These are phyloP conservation scores for Frankliniella fusca DNA, from an alignment of 2,888 invertebrate species.

Conservation along the genomic window DNA sequence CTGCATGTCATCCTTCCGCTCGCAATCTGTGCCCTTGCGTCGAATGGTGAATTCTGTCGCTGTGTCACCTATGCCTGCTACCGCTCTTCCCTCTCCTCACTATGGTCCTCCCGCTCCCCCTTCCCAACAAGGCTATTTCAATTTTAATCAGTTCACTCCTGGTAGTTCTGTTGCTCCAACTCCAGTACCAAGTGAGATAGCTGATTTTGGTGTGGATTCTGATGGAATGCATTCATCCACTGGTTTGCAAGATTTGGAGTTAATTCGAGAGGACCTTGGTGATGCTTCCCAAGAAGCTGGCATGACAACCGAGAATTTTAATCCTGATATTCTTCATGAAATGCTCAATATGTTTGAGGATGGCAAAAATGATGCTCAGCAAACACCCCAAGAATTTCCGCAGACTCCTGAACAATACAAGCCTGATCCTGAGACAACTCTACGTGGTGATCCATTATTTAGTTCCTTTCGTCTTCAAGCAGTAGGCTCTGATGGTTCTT, in stretches of 20 bases:
- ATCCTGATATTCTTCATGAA: constrained; percentile 15
- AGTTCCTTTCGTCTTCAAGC: not conserved
- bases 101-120: not conserved
- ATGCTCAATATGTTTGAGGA: constrained; percentile 16
- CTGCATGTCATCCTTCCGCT: constrained; percentile 50
- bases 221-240: not conserved
- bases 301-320: not conserved
- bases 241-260: not conserved
- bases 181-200: constrained; percentile 67
- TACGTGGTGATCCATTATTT: not conserved
- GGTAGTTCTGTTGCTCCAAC: constrained; percentile 64
- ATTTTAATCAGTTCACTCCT: constrained; percentile 47
- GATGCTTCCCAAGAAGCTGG: not conserved
- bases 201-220: constrained; percentile 55
- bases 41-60: constrained; percentile 51
- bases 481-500: not conserved
- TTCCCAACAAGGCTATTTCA: constrained; percentile 40
- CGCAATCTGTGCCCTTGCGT: constrained; percentile 75
- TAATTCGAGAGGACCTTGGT: not conserved
- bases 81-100: constrained; percentile 37
- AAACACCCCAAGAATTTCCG: not conserved
- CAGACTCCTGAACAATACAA: constrained; percentile 8
- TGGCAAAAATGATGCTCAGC: not conserved
- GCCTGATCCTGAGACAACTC: constrained; percentile 11
- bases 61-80: constrained; percentile 43